Evolutionary conservation across 2,113 vertebrate genomes (phyloP).

Genomic region (Uria lomvia): DNA sequence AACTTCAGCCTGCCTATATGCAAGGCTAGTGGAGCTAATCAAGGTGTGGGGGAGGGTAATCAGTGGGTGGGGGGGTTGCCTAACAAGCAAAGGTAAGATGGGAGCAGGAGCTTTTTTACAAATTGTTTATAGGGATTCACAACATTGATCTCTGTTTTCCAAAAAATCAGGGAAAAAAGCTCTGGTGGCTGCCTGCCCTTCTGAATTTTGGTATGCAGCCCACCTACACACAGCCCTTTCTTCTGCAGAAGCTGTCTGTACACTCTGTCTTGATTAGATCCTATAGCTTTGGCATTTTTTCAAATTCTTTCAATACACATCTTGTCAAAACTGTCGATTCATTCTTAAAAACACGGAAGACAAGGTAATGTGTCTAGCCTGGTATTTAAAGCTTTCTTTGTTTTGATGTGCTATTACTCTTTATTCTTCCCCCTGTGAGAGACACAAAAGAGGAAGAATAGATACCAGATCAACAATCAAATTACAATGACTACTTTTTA

Average conservation of each 20-base stretch:
- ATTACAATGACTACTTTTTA: constrained; percentile 12
- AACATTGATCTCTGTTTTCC: background rate
- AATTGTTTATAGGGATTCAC: background rate
- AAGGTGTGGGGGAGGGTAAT: background rate
- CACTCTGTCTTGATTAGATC: background rate
- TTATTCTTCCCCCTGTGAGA: constrained; percentile 9
- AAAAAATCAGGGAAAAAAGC: background rate
- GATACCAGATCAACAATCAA: constrained; percentile 25
- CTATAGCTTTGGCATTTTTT: constrained; percentile 5
- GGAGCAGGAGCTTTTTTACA: background rate
- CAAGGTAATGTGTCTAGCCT: background rate
- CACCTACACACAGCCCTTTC: background rate
- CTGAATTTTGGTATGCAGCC: constrained; percentile 26
- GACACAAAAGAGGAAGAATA: background rate
- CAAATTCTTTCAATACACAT: background rate
- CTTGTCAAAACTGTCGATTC: constrained; percentile 22
- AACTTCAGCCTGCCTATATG: background rate
- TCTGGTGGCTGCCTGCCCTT: background rate
- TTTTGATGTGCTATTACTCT: constrained; percentile 27
- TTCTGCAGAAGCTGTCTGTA: background rate
- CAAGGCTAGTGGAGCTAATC: background rate
- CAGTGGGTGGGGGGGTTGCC: background rate
- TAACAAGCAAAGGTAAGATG: background rate
- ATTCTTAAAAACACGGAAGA: background rate
- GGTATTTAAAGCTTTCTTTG: constrained; percentile 1